phyloP scores from a whole-genome alignment of 2,113 vertebrate genomes.

The Plecturocebus donacophilus region DNA sequence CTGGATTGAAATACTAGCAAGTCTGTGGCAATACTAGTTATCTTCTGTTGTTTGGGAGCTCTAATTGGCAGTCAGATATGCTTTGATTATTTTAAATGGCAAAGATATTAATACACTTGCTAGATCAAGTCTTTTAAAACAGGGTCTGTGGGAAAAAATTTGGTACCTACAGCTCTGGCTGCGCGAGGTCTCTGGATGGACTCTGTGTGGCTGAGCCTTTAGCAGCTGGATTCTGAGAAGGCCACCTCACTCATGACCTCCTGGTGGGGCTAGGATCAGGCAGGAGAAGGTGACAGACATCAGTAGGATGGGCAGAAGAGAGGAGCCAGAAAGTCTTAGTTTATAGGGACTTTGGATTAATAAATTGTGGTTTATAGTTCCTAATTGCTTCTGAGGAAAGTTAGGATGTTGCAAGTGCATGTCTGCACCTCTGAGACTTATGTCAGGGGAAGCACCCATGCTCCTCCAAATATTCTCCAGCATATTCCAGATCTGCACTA shows the following conservation, averaged over 20 bases:
- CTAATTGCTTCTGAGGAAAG: not conserved
- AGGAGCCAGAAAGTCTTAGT: not conserved
- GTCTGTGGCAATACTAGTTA: not conserved
- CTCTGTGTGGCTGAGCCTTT: not conserved
- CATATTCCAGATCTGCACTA: too few relatives aligned
- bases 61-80: not conserved
- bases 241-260: not conserved
- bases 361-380: not conserved
- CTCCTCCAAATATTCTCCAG: not conserved
- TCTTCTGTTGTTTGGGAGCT: not conserved
- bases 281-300: not conserved
- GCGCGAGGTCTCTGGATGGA: not conserved
- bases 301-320: not conserved
- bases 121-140: not conserved
- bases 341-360: not conserved
- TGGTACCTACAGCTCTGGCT: not conserved
- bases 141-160: not conserved
- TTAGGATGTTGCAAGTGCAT: not conserved
- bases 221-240: not conserved
- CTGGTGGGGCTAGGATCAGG: not conserved
- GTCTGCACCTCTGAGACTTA: not conserved
- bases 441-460: fast-evolving
- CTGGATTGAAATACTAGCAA: not conserved
- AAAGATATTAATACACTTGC: not conserved
- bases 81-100: conserved; percentile 18